phyloP scores from a whole-genome alignment of 1,140 invertebrate genomes.

The Lepidurus apus region DNA sequence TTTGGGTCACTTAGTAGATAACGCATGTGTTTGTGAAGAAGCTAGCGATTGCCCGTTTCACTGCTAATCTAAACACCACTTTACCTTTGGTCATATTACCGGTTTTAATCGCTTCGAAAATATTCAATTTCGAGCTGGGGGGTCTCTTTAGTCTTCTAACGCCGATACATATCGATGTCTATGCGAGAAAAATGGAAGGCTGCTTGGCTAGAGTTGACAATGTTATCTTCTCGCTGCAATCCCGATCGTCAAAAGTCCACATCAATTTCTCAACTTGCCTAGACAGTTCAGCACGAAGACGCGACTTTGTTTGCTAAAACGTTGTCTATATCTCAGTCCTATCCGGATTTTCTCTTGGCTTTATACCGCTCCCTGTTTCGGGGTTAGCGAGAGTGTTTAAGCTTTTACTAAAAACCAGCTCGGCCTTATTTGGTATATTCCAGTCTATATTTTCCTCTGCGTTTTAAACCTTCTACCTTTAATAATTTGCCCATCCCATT shows the following conservation, averaged over 20 bases:
- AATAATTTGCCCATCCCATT: neutral
- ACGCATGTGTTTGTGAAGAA: neutral
- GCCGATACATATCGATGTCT: neutral
- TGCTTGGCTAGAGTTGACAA: neutral
- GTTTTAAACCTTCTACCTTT: neutral
- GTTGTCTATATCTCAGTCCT: neutral
- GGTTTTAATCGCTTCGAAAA: neutral
- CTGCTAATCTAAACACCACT: neutral
- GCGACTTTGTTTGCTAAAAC: no score
- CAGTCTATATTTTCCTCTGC: neutral
- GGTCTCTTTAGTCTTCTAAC: slow-evolving; percentile 1
- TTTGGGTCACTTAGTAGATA: neutral
- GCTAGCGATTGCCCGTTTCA: neutral
- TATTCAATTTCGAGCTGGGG: neutral
- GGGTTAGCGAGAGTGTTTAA: neutral
- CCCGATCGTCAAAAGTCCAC: neutral
- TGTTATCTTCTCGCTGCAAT: neutral
- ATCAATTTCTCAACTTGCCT: neutral
- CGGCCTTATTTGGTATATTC: neutral
- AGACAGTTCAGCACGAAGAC: neutral
- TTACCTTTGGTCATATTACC: neutral
- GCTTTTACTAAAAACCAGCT: neutral
- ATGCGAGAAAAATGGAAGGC: neutral
- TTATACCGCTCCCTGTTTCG: neutral
- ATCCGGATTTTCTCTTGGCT: neutral